Evolutionary conservation across 2,797 vertebrate genomes (phyloP).

Genomic region (Semaprochilodus insignis): DNA sequence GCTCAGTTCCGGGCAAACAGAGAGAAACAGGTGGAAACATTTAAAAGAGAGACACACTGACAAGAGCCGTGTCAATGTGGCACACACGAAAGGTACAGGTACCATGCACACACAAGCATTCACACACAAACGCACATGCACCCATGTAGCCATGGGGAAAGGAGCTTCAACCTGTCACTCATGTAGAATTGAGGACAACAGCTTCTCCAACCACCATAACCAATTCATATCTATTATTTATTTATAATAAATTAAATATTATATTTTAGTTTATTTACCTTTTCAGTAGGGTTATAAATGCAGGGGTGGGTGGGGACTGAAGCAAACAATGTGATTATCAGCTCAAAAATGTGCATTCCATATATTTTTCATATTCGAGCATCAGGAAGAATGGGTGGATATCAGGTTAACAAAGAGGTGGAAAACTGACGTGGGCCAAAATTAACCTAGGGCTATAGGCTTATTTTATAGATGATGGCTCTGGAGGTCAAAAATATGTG

Average conservation of each 20-base stretch:
- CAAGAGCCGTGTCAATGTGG: conserved; percentile 47
- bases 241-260: too few species aligned
- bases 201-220: background rate
- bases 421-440: too few species aligned
- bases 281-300: too few species aligned
- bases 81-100: conserved; percentile 15
- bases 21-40: conserved; percentile 46
- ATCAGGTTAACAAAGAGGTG: too few species aligned
- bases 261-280: too few species aligned
- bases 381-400: too few species aligned
- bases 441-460: too few species aligned
- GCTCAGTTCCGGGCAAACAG: conserved; percentile 45
- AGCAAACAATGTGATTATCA: background rate
- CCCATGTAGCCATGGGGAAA: background rate
- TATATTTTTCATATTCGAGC: too few species aligned
- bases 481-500: too few species aligned
- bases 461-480: too few species aligned
- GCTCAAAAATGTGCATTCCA: too few species aligned
- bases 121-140: conserved; percentile 40
- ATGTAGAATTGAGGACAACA: background rate
- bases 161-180: background rate
- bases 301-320: background rate
- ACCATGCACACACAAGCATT: conserved; percentile 53
- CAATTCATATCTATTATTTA: background rate
- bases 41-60: conserved; percentile 46